Percentiles rank a stretch among this genome's conserved stretches.
These are phyloP conservation scores for Lithophane socia DNA, from an alignment of 2,888 invertebrate species.

Conservation along the genomic window DNA sequence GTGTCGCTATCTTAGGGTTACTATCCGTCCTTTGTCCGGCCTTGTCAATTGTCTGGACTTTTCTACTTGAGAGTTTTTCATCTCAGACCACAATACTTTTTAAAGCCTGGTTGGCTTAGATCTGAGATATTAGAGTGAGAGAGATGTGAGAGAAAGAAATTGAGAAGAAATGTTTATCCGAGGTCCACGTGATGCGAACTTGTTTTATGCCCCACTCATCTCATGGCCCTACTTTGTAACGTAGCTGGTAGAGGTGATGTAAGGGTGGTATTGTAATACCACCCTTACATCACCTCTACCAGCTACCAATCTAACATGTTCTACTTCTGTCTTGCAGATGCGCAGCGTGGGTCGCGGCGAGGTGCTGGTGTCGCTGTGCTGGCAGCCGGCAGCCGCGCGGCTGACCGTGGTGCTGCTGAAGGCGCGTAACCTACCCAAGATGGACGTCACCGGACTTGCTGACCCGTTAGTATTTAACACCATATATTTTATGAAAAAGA, in stretches of 20 bases:
- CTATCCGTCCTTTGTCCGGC: background rate
- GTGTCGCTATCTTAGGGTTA: background rate
- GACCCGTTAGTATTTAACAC: constrained; percentile 95
- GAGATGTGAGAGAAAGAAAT: background rate
- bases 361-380: constrained; percentile 98
- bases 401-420: constrained; percentile 99
- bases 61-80: too few species aligned
- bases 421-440: constrained; percentile 98
- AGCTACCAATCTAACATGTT: background rate
- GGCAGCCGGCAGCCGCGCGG: constrained; percentile 99
- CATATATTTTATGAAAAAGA: background rate
- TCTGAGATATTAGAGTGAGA: background rate
- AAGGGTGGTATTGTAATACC: background rate
- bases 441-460: constrained; percentile 99
- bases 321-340: constrained; percentile 90
- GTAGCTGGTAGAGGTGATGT: too few species aligned
- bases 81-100: background rate
- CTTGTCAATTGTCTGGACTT: too few species aligned
- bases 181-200: background rate
- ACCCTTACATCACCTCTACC: background rate
- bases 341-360: constrained; percentile 98
- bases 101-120: background rate
- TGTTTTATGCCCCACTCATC: background rate
- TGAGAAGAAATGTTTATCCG: background rate
- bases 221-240: background rate